phyloP scores from a whole-genome alignment of 2,113 vertebrate species.

The Daphoenositta chrysoptera region DNA sequence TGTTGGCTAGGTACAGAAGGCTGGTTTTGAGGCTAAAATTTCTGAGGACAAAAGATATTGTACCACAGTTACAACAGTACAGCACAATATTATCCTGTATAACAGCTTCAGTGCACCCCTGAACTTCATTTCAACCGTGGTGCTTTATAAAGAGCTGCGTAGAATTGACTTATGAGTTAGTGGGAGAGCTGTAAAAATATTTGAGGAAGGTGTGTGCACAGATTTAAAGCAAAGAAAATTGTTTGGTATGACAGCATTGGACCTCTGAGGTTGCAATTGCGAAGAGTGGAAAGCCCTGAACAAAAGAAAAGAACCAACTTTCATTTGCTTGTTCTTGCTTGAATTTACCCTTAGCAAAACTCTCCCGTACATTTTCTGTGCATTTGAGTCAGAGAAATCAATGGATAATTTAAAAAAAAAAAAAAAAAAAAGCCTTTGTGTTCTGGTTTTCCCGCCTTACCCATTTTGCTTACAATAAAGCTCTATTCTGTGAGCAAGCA shows the following conservation, averaged over 20 bases:
- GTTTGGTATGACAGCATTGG: not conserved
- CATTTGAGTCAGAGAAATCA: not conserved
- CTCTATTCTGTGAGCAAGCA: not conserved
- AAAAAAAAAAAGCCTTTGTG: not conserved
- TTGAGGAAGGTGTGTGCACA: constrained; percentile 9
- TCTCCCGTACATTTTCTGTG: not conserved
- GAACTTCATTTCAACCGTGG: not conserved
- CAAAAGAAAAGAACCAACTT: not conserved
- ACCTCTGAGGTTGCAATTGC: not conserved
- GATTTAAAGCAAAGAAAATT: not conserved
- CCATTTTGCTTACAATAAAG: not conserved
- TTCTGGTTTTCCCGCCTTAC: not conserved
- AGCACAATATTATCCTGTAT: not conserved
- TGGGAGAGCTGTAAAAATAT: constrained; percentile 2
- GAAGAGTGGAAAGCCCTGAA: not conserved
- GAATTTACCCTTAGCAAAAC: not conserved
- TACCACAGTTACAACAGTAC: not conserved
- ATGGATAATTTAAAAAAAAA: not conserved
- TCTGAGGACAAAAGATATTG: not conserved
- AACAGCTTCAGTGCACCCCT: not conserved
- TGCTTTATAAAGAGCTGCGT: not conserved
- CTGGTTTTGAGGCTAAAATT: not conserved
- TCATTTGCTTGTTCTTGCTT: not conserved
- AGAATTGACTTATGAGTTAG: not conserved
- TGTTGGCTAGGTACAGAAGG: not conserved